phyloP scores from a whole-genome alignment of 2,113 vertebrate species.

The Poecile atricapillus region DNA sequence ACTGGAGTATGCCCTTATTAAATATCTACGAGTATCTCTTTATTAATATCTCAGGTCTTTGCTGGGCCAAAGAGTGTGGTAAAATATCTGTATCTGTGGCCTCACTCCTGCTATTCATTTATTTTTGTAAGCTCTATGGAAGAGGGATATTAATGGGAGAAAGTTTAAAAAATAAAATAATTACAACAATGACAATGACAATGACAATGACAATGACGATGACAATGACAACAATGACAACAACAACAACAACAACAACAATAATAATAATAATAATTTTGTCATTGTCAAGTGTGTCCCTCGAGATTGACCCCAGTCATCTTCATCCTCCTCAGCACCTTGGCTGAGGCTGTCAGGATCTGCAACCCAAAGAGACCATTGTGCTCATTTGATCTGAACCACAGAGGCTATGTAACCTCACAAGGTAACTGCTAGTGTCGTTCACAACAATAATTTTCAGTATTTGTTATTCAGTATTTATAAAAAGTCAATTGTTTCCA shows the following conservation, averaged over 20 bases:
- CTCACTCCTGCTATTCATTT: not conserved
- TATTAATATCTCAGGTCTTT: not conserved
- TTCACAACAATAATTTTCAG: not conserved
- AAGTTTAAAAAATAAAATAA: not conserved
- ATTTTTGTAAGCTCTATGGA: not conserved
- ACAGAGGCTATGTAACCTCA: not conserved
- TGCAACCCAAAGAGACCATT: not conserved
- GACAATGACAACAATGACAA: no score
- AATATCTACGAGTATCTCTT: not conserved
- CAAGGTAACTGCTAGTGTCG: fast-evolving
- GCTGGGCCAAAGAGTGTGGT: not conserved
- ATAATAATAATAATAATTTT: not conserved
- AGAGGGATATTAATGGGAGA: not conserved
- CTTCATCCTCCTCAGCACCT: no score
- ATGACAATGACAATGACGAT: no score
- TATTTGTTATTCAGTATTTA: not conserved
- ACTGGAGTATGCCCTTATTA: not conserved
- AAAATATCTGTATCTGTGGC: not conserved
- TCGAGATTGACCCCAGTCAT: not conserved
- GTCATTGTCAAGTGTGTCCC: not conserved
- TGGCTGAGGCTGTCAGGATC: not conserved
- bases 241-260: not conserved
- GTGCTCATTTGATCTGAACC: not conserved
- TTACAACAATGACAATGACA: no score
- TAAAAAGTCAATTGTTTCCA: not conserved